Percentiles rank a stretch among this genome's conserved stretches.
Evolutionary conservation across 2,113 vertebrate genomes (phyloP).

Genomic region (Semnornis frantzii): DNA sequence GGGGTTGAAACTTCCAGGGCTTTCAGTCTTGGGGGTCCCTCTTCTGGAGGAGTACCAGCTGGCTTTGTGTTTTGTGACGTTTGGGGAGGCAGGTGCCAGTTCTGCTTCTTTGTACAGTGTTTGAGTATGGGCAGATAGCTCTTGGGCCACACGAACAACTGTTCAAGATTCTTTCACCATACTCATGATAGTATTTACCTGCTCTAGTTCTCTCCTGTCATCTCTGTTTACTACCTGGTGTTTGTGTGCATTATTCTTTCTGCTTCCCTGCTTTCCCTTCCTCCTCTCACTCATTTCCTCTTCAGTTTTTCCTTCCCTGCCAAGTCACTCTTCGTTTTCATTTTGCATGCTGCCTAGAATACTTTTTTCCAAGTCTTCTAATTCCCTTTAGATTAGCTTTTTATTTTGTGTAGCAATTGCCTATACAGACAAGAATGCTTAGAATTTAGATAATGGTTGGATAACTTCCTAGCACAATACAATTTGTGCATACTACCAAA

Average conservation of each 20-base stretch:
- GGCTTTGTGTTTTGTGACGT: background rate
- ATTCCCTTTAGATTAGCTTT: conserved; percentile 30
- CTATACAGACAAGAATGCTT: conserved; percentile 4
- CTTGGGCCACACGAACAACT: background rate
- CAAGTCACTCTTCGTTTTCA: background rate
- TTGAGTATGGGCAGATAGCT: background rate
- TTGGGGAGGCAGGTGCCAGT: background rate
- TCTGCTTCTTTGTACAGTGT: background rate
- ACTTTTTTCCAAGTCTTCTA: background rate
- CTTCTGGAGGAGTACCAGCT: background rate
- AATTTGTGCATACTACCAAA: background rate
- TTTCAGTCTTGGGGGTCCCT: background rate
- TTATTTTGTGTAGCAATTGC: conserved; percentile 1
- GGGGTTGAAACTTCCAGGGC: background rate
- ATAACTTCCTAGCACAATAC: background rate
- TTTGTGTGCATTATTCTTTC: background rate
- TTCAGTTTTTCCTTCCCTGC: conserved; percentile 2
- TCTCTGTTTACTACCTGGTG: background rate
- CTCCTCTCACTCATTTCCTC: background rate
- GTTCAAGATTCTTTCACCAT: background rate
- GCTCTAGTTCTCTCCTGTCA: background rate
- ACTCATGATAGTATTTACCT: background rate
- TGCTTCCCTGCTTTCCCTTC: background rate
- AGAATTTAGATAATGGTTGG: background rate
- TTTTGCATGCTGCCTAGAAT: background rate